Percentiles rank a stretch among this genome's conserved stretches.
phyloP scores from a whole-genome alignment of 2,113 vertebrate species.

The Urocynchramus pylzowi region DNA sequence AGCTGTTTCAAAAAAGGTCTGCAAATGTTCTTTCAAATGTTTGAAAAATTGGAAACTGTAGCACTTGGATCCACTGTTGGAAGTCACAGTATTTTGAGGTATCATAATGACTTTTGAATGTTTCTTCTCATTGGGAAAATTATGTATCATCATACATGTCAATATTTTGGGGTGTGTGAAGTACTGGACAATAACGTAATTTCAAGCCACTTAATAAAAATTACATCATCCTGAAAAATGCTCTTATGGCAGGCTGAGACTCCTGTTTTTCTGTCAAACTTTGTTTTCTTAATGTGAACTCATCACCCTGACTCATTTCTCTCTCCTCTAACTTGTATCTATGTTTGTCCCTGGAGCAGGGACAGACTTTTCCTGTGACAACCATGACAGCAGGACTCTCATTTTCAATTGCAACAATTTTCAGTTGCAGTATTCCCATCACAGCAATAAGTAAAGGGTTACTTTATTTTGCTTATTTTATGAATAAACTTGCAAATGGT shows the following conservation, averaged over 20 bases:
- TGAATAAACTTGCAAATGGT: neutral
- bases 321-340: neutral
- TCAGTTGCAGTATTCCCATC: neutral
- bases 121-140: neutral
- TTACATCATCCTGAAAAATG: neutral
- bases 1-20: conserved; percentile 18
- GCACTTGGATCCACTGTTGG: neutral
- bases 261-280: neutral
- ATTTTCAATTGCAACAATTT: neutral
- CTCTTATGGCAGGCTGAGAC: neutral
- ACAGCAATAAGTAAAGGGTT: neutral
- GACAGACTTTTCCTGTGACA: neutral
- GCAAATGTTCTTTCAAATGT: neutral
- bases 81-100: neutral
- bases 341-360: neutral
- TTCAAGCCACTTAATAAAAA: neutral
- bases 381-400: neutral
- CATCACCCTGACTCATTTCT: conserved; percentile 4
- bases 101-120: neutral
- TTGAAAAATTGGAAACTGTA: conserved; percentile 25
- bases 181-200: neutral
- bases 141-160: neutral
- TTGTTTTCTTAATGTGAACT: neutral
- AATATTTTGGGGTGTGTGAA: neutral
- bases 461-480: neutral